Evolutionary conservation across 2,888 invertebrate species (phyloP), one percentile per base, ranked within the genome.

Genomic region (Trachelus tabidus): DNA sequence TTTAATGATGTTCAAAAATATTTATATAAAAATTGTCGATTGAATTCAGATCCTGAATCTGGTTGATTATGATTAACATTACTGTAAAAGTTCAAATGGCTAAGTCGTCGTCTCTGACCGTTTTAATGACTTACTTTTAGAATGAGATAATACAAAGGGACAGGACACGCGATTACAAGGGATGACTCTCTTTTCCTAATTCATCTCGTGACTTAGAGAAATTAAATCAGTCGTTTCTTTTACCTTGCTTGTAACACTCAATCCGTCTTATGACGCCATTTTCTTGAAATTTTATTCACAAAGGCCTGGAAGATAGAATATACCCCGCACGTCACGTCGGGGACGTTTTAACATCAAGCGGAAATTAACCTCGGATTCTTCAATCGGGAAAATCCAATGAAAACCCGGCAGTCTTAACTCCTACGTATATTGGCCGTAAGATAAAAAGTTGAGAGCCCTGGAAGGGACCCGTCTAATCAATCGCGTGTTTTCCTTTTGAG

Each of bases 401-500:
- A 31, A 37, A 40, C 1, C 35, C 33, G 75, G 9, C 23, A 15
- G 56, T 56, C 56, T 56, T 23, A 23, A 56, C 9, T 23, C 23
- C 9, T 56, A 9, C 23, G 56, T 56, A 9, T 56, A 56, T 56
- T 56, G 75, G 77, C 79, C 77, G 77, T 73, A 77, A 76, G 77
- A 79, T 75, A 68, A 79, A 80, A 75, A 75, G 79, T 76, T 71
- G 78, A 68, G 73, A 31, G 73, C 69, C 3, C 35, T 35, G 12
- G 75, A 75, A 78, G 40, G 76, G 76, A 75, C 80, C 81, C 80
- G 85, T 82, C 86, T 84, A 85, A 87, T 89, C 88, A 89, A 89
- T 88, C 85, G 87, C 83, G 85, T 85, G 87, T 87, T 89, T 89
- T 89, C 86, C 87, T 87, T 90, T 89, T 86, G 87, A 86, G 85